Base-by-base conservation (phyloP, 2,113 vertebrate species). In the Chionodraco myersi region DNA sequence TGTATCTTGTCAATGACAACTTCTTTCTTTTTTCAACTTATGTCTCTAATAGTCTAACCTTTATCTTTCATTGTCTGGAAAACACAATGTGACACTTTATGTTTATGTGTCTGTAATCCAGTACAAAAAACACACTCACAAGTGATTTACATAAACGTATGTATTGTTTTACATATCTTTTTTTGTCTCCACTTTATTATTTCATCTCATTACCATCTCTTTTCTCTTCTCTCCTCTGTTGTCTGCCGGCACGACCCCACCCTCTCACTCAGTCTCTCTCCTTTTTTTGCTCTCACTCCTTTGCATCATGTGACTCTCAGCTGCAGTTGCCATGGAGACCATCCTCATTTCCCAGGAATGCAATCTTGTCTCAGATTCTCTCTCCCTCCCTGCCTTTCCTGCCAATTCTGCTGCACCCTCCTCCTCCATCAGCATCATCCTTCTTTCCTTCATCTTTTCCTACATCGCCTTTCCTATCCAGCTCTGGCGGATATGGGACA, bases 241-340 rank as follows among this genome's bases (percentile, higher is more conserved):
- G 16, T 84, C 79, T 82, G 67, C 68, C 57, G 59, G 63, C 68
- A 59, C 18, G 26, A 69, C 86, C 90, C 83, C 78, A 78, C 78
- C 79, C 73, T 80, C 75, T 65, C 44, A 3, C 41, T 78, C 57
- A 4, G 6, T 34, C 69, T 73, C 71, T 68, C 15, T 41, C 36
- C 36, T 41, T 57, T 72, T 72, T 54, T 54, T 41, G 6, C 59
- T 75, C 79, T 49, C 60, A 44, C 92, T 93, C 88, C 90, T 90
- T 90, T 77, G 81, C 90, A 90, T 93, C 94, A 95, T 86, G 92
- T 95, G 95, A 94, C 87, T 92, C 84, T 94, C 90, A 81, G 92
- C 86, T 93, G 92, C 91, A 91, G 95, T 95, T 95, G 90, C 94
- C 89, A 95, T 95, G 92, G 94, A 75, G 88, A 95, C 94, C 76